Base-by-base conservation (phyloP, 2,888 invertebrate genomes). In the Lomographa bimaculata region DNA sequence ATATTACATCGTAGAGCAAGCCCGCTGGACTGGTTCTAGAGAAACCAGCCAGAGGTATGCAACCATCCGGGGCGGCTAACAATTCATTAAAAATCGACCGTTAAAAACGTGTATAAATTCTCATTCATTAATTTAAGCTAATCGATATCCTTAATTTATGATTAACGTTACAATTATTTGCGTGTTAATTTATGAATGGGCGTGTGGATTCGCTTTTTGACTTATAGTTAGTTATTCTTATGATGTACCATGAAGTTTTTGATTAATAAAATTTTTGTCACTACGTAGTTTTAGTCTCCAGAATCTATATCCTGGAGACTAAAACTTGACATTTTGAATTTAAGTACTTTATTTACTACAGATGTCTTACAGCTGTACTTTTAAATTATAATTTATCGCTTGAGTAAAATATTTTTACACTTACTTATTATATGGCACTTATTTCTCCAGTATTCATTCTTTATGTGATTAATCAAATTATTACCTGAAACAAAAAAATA, bases 11-110 rank as follows among this genome's bases (percentile, higher is more conserved):
- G 66, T 57, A 57, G 58, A 49, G 58, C 64, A 46, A 57, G 59
- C 61, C 63, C 48, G 52, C 55, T 52, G 49, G 69, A 84, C 86
- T 80, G 81, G 84, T 86, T 83, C 67, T 52, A 70, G 82, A 71
- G 84, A 85, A 85, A 86, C 76, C 66, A 64, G 50, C 39, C 79
- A 80, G 84, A 50, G 70, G 66, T 67, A 34, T 50, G 18, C 71
- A 83, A 84, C 83, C 57, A 84, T 84, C 78, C 71, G 64, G 82
- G 76, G 67, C 74, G 54, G 51, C 20, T 43, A 38, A 47, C 47
- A 42, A 47, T 41, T 32, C 37, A 45, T 36, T 42, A 25, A 30
- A 45, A 46, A 29, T 36, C 26, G 37, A 49, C 35, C 40, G 49
- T 38, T 50, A 47, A 45, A 46, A 46, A 35, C 29, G 36, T 32